Conservation (phyloP, 1,140 invertebrate species). For the Limonius californicus region DNA sequence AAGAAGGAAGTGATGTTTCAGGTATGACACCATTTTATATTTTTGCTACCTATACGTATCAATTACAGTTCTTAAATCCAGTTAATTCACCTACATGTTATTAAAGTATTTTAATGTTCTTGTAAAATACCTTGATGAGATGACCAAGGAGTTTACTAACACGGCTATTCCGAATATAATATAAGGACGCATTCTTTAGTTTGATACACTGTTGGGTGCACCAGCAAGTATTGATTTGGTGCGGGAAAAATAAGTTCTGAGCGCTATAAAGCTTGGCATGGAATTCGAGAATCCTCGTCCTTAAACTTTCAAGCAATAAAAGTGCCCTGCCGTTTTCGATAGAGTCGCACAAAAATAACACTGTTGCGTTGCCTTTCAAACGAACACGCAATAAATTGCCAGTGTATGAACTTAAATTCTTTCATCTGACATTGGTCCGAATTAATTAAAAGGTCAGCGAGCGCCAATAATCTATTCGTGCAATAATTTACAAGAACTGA, state of each 20-base stretch:
- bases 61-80: too few species aligned
- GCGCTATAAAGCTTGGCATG: conserved; percentile 24
- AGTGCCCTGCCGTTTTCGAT: background rate
- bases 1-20: too few species aligned
- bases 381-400: background rate
- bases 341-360: conserved; percentile 1
- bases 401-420: background rate
- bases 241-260: conserved; percentile 43
- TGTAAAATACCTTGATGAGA: too few species aligned
- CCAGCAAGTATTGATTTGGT: conserved; percentile 36
- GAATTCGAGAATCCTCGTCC: conserved; percentile 3
- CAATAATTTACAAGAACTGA: conserved; percentile 8
- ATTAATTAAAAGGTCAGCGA: conserved; percentile 12
- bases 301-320: conserved; percentile 9
- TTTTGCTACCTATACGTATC: too few species aligned
- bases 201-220: conserved; percentile 5
- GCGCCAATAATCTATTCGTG: conserved; percentile 1
- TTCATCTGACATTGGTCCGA: background rate
- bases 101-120: too few species aligned
- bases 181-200: background rate
- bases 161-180: too few species aligned
- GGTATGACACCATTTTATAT: too few species aligned
- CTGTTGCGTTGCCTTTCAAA: background rate
- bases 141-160: too few species aligned
- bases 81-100: too few species aligned